Conservation (phyloP, 2,888 invertebrate genomes). For the Brachycybe producta region DNA sequence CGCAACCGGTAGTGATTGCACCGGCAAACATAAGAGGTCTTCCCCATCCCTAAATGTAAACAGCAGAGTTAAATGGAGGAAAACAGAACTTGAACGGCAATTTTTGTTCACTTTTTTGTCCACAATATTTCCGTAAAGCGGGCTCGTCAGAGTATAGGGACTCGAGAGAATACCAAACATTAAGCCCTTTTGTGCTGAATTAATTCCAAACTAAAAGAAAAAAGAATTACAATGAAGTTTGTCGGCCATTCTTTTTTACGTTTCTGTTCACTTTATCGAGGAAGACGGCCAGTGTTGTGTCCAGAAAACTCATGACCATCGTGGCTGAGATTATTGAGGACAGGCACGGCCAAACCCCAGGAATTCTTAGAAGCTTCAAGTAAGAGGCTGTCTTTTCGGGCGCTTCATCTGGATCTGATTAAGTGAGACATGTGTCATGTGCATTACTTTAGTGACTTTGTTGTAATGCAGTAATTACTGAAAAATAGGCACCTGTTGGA, state of each 20-base stretch:
- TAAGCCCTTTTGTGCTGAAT: slow-evolving; percentile 2
- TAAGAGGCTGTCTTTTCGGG: too few relatives aligned
- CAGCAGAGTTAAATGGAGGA: background rate
- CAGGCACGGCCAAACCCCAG: background rate
- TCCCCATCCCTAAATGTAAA: background rate
- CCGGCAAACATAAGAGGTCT: slow-evolving; percentile 8
- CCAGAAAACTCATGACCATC: background rate
- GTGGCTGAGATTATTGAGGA: background rate
- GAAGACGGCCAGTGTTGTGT: background rate
- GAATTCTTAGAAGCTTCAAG: slow-evolving; percentile 2
- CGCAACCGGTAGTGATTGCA: background rate
- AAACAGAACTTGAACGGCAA: background rate
- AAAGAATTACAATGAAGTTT: too few relatives aligned
- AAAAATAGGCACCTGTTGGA: background rate
- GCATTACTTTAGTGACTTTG: too few relatives aligned
- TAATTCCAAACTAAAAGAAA: slow-evolving; percentile 16
- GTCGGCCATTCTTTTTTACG: too few relatives aligned
- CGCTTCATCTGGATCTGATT: background rate
- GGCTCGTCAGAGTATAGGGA: background rate
- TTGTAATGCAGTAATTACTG: too few relatives aligned
- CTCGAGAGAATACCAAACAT: slow-evolving; percentile 1
- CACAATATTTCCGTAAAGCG: background rate
- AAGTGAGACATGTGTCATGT: background rate
- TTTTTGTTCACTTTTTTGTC: background rate
- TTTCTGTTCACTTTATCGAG: slow-evolving; percentile 5